Conservation (phyloP, 2,888 invertebrate genomes). For the Lamellibrachia columna region DNA sequence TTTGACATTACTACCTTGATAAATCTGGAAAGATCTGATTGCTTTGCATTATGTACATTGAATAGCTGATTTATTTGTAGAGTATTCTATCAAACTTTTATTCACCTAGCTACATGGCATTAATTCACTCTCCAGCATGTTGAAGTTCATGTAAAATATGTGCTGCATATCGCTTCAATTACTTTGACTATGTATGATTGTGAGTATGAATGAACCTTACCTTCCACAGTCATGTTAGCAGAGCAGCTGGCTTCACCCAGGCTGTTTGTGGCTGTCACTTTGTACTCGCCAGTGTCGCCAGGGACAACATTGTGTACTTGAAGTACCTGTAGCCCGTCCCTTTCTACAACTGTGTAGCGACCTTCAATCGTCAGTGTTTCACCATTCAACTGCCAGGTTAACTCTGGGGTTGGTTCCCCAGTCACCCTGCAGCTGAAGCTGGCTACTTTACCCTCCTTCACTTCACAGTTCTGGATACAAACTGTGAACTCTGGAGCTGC, state of each 20-base stretch:
- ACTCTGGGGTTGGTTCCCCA: conserved; percentile 60
- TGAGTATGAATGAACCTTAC: conserved; percentile 27
- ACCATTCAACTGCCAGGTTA: conserved; percentile 61
- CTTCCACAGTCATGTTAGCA: conserved; percentile 86
- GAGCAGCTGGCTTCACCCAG: conserved; percentile 89
- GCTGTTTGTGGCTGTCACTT: conserved; percentile 41
- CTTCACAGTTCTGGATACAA: conserved; percentile 26
- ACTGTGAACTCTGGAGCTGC: neutral
- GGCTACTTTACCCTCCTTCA: conserved; percentile 54
- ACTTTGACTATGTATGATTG: neutral
- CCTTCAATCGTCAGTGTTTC: conserved; percentile 36
- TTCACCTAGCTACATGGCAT: neutral
- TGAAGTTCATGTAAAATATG: too few species aligned
- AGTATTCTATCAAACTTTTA: neutral
- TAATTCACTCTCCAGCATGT: neutral
- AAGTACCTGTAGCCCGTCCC: conserved; percentile 31
- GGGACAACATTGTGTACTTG: conserved; percentile 42
- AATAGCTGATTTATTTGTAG: neutral
- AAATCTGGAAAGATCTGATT: neutral
- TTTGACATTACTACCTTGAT: too few species aligned
- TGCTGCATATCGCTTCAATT: neutral
- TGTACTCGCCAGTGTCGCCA: conserved; percentile 41
- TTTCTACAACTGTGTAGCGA: conserved; percentile 32
- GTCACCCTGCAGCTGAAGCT: conserved; percentile 58
- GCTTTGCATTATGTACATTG: neutral